Evolutionary conservation across 1,140 invertebrate genomes (phyloP), one percentile per base, ranked within the genome.

Genomic region (Trigoniulus corallinus): DNA sequence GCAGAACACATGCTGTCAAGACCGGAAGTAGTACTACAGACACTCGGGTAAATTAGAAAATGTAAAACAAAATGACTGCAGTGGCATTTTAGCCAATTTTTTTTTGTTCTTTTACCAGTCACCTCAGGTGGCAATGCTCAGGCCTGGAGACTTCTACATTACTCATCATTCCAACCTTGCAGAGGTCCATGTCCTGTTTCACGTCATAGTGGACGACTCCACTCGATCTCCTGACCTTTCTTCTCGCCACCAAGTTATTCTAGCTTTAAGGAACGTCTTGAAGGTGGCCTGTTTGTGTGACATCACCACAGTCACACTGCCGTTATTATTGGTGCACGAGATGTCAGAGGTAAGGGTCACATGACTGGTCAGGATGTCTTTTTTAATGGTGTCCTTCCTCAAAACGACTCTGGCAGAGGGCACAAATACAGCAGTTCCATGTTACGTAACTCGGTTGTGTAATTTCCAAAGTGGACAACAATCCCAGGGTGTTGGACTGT

Each of bases 121-220:
- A 29, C 18, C 22, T 41, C 18, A 20, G 10, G 13, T 45, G 47
- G 50, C 50, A 53, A 48, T 34, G 53, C 45, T 65, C 45, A 78
- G 82, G 64, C 76, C 82, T 0, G 94, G 94, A 2, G 94, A 98
- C 70, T 83, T 95, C 60, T 94, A 88, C 65, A 78, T 96, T 10
- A 96, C 92, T 2, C 77, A 80, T 54, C 94, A 98, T 77, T 96
- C 91, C 47, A 97, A 97, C 76, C 73, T 98, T 50, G 79, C 87
- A 10, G 85, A 94, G 64, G 83, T 88, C 40, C 91, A 97, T 70
- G 78, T 93, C 2, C 80, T 96, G 50, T 97, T 96, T 71, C 93
- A 98, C 64, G 77, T 98, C 58, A 82, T 96, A 0, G 77, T 79
- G 1, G 84, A 89, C 65, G 84, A 67, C 39, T 53, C 59, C 4